Base-by-base conservation (phyloP, 1,140 invertebrate genomes). In the Dysdera silvatica region DNA sequence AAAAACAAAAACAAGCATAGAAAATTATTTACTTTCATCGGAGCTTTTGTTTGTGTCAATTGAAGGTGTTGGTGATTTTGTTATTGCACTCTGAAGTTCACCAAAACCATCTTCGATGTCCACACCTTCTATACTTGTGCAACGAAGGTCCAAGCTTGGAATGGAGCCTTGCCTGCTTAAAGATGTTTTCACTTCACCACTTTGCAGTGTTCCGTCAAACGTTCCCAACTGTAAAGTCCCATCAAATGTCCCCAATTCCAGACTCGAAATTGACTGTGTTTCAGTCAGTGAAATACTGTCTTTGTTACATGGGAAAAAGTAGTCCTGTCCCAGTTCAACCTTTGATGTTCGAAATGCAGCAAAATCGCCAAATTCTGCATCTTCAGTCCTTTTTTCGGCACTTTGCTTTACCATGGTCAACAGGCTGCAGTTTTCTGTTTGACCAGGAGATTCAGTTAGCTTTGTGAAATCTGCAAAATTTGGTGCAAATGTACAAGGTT, bases 281-380 rank as follows among this genome's bases (percentile, higher is more conserved):
- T 79, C 76, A 28, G 69, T 61, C 2, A 67, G 61, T 18, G 61
- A 60, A 28, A 64, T 69, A 49, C 56, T 56, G 65, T 58, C 63
- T 66, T 57, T 65, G 64, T 71, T 20, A 12, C 56, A 33, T 5
- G 31, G 43, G 5, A 63, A 63, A 31, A 56, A 18, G n/a, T 55
- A 63, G 3, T 64, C 61, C n/a, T 49, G 48, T 14, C 37, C 29
- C 12, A 54, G 67, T 59, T 65, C 64, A 68, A 41, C 18, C 48
- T 54, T 61, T 18, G 24, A 31, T 20, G 49, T 28, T 7, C 12
- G 26, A 48, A 48, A 48, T 7, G 41, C 61, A 2, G 63, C 45
- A 63, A 83, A 84, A 51, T 82, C 81, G 32, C 81, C 81, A 75
- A 82, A 83, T 63, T 83, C 82, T 65, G 82, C 81, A 65, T 72